phyloP scores from a whole-genome alignment of 2,797 vertebrate genomes.

The Gorsachius magnificus region DNA sequence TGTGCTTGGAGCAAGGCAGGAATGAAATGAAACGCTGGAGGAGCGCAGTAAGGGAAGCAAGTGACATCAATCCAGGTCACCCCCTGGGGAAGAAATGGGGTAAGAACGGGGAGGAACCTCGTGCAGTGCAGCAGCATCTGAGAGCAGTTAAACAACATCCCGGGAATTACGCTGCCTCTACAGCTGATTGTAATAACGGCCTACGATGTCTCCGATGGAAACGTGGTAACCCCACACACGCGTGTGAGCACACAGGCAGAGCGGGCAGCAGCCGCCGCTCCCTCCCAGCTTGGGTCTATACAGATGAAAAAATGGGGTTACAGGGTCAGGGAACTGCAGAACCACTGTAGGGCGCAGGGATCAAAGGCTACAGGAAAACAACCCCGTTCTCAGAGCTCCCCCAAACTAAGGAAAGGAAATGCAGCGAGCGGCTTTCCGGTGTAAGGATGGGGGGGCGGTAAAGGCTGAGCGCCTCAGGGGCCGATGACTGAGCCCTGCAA shows the following conservation, averaged over 20 bases:
- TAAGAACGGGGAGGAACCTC: conserved; percentile 2
- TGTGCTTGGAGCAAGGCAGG: not conserved
- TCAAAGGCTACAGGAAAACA: not conserved
- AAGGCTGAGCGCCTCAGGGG: not conserved
- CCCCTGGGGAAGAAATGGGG: not conserved
- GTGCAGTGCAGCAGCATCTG: not conserved
- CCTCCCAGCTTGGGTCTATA: not conserved
- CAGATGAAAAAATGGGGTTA: not conserved
- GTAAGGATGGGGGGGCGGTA: not conserved
- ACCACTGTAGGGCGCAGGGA: rapidly evolving
- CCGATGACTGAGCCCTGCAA: rapidly evolving
- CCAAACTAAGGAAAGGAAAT: not conserved
- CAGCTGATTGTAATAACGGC: not conserved
- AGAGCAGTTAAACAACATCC: not conserved
- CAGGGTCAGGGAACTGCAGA: not conserved
- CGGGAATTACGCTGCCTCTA: not conserved
- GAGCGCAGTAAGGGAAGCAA: not conserved
- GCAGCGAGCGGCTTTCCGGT: not conserved
- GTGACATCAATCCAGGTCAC: not conserved
- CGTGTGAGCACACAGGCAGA: not conserved
- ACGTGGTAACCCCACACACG: not conserved
- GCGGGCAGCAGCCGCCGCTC: not conserved
- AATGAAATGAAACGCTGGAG: not conserved
- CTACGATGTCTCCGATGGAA: not conserved
- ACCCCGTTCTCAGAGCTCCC: not conserved